Base-by-base conservation (phyloP, 2,888 invertebrate genomes). In the Apomyelois bistriatella region DNA sequence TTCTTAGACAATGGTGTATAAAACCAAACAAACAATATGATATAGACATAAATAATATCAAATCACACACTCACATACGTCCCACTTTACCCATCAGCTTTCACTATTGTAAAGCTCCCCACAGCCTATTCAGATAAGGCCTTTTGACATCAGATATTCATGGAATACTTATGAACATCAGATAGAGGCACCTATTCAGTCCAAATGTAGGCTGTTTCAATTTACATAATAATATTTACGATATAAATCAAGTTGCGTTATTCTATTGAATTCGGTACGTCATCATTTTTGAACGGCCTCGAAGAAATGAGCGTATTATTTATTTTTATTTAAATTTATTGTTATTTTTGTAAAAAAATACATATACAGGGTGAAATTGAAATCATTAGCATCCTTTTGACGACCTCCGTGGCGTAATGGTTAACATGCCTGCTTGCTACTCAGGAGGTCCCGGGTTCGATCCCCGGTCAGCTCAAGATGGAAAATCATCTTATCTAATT, bases 31-130 rank as follows among this genome's bases (percentile, higher is more conserved):
- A 2, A 22, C 2, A 22, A 22, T 22, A 22, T 22, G 22, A 22
- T 22, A n/a, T n/a, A n/a, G n/a, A n/a, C n/a, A n/a, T n/a, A 5
- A 22, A 16, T 15, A 40, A 61, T 54, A 50, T 46, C 46, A 46
- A 46, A 46, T 46, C 30, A 32, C 12, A 22, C 41, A 41, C 46
- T 16, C 35, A 32, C 35, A 32, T 10, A 46, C 32, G 15, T 32
- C 32, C 32, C 32, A 17, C 41, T 41, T 17, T n/a, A 32, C 30
- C 43, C 22, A 30, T 30, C 43, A 43, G 22, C 12, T 3, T 10
- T 17, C 12, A 28, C 46, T 10, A 46, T 46, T 46, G 46, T 46
- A 13, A 30, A 46, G 15, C 46, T 32, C 46, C 32, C 46, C 13
- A 43, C n/a, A 22, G 22, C 13, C 43, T 15, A 32, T 32, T 35